These are phyloP conservation scores for Boulengerochromis microlepis DNA, from an alignment of 2,113 vertebrate genomes.

Conservation along the genomic window DNA sequence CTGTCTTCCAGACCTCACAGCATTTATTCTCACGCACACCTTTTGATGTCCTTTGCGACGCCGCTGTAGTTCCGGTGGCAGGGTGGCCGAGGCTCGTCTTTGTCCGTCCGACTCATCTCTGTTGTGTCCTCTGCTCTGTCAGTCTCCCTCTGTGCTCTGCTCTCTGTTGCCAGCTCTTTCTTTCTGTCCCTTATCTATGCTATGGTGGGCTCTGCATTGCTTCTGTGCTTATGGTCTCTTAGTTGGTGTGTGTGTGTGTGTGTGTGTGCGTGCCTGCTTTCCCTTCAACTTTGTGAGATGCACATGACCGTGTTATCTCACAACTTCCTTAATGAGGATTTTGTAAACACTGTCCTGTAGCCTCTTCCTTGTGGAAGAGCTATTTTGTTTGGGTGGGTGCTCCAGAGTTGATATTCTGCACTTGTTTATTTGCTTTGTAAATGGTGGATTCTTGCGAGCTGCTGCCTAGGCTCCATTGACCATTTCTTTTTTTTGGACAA, in stretches of 20 bases:
- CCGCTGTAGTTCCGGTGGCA: conserved; percentile 79
- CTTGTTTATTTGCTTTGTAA: conserved; percentile 72
- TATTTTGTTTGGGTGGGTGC: conserved; percentile 77
- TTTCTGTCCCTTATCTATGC: conserved; percentile 85
- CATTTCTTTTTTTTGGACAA: conserved; percentile 39
- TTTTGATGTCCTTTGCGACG: conserved; percentile 62
- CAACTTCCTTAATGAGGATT: conserved; percentile 97
- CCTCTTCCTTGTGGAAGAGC: conserved; percentile 77
- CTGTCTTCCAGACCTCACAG: conserved; percentile 52
- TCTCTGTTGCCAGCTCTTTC: conserved; percentile 69
- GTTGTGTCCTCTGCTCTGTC: conserved; percentile 57
- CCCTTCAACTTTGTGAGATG: conserved; percentile 59
- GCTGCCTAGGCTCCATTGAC: conserved; percentile 55
- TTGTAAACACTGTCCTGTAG: conserved; percentile 93
- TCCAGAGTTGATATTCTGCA: conserved; percentile 55
- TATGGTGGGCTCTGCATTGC: conserved; percentile 84
- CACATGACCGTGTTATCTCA: conserved; percentile 80
- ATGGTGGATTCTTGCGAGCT: conserved; percentile 47
- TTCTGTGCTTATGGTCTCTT: conserved; percentile 64
- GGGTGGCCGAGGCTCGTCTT: conserved; percentile 62
- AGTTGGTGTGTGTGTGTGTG: conserved; percentile 22
- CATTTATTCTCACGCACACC: conserved; percentile 68
- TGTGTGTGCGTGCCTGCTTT: conserved; percentile 20
- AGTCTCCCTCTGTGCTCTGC: conserved; percentile 67
- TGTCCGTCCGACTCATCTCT: conserved; percentile 67